Conservation (phyloP, 2,888 invertebrate genomes). For the Mactromeris polynyma region DNA sequence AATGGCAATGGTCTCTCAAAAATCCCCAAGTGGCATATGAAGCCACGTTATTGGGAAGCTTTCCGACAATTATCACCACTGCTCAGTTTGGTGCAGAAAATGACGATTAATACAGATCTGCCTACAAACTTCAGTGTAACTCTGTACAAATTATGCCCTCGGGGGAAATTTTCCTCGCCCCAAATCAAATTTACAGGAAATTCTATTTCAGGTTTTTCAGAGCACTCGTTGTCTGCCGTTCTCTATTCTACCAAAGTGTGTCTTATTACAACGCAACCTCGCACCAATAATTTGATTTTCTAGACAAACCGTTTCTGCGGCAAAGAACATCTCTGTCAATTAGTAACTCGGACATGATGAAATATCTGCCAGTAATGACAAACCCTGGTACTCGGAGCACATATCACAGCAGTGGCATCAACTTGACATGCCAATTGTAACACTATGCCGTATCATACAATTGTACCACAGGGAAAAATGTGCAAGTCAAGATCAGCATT, state of each 20-base stretch:
- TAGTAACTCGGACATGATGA: slow-evolving; percentile 27
- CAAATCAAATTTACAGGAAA: slow-evolving; percentile 77
- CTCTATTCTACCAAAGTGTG: slow-evolving; percentile 23
- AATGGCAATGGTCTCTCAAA: slow-evolving; percentile 27
- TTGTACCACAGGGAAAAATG: slow-evolving; percentile 1
- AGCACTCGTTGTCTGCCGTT: slow-evolving; percentile 51
- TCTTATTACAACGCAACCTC: slow-evolving; percentile 42
- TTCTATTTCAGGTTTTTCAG: slow-evolving; percentile 68
- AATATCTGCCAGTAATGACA: slow-evolving; percentile 21
- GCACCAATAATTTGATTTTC: slow-evolving; percentile 57
- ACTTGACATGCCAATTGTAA: slow-evolving; percentile 23
- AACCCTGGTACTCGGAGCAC: background rate
- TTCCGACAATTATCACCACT: slow-evolving; percentile 51
- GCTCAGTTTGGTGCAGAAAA: slow-evolving; percentile 47
- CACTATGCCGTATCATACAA: slow-evolving; percentile 12
- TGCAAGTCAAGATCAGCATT: background rate
- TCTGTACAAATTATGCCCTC: slow-evolving; percentile 72
- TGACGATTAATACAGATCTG: slow-evolving; percentile 58
- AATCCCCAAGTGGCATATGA: slow-evolving; percentile 48
- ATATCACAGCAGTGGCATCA: background rate
- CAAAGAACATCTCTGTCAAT: slow-evolving; percentile 56
- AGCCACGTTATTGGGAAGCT: slow-evolving; percentile 43
- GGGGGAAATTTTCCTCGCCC: slow-evolving; percentile 73
- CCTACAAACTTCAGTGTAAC: slow-evolving; percentile 59
- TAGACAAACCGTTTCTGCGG: slow-evolving; percentile 43